A percentile compares a stretch with the other conserved stretches of the same genome.
Evolutionary conservation across 2,113 vertebrate genomes (phyloP).

Genomic region (Eclectus roratus): DNA sequence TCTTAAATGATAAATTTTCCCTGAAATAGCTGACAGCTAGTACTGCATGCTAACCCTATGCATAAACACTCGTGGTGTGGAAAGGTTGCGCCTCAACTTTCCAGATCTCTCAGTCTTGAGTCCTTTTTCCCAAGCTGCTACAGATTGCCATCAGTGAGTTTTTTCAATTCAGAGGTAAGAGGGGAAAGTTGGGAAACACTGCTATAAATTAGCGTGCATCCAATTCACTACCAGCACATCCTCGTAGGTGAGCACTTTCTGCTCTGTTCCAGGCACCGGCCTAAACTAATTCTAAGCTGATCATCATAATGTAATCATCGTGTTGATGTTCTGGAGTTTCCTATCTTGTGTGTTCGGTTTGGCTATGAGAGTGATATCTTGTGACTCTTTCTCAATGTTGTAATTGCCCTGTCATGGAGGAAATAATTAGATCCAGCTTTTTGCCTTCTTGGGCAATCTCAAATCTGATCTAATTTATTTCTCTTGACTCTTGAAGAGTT

Average conservation of each 20-base stretch:
- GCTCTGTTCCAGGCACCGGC: neutral
- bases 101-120: neutral
- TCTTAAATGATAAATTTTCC: neutral
- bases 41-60: neutral
- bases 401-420: neutral
- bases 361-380: neutral
- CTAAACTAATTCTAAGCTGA: neutral
- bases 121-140: neutral
- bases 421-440: constrained; percentile 6
- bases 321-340: neutral
- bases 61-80: neutral
- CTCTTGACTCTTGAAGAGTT: constrained; percentile 19
- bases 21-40: neutral
- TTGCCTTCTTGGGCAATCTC: neutral
- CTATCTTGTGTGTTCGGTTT: neutral
- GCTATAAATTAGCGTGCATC: neutral
- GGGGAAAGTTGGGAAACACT: neutral
- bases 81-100: neutral
- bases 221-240: neutral
- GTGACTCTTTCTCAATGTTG: neutral
- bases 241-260: neutral
- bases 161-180: neutral
- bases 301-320: neutral
- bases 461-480: neutral
- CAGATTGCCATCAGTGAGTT: neutral